Evolutionary conservation across 1,140 invertebrate species (phyloP), one percentile per base, ranked within the genome.

Genomic region (Heliconius nattereri): DNA sequence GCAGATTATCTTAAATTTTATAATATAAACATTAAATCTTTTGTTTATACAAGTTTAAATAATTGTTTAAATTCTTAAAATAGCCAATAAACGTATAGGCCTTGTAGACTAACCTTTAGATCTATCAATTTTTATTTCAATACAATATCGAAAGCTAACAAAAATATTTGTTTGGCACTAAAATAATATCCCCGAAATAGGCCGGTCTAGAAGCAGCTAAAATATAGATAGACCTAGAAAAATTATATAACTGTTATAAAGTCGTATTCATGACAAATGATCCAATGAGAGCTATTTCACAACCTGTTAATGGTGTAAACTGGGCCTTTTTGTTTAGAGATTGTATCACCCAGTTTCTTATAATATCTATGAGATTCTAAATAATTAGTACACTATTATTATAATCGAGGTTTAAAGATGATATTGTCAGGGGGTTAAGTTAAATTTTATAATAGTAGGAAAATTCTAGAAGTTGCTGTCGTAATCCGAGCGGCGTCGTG

Each of bases 401-500:
- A 85, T 78, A 84, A 52, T 89, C 86, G 88, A 92, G 86, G 85
- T 90, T 89, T 87, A 85, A 90, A 90, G 87, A 86, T 86, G 87
- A 92, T 93, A 94, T 94, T 94, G 91, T 94, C 91, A 93, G 91
- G 85, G 85, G 85, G 83, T 86, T 86, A 84, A 85, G 84, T 76
- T 80, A 83, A 82, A 78, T n/a, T n/a, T 78, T 78, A 49, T 78
- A 81, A 66, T 80, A 73, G 88, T 85, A 85, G 84, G 80, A 84
- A 83, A 75, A 70, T 83, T 89, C 87, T 93, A 95, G 90, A 95
- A 95, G 85, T 95, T 95, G 85, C 94, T 95, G 85, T 96, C 96
- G 88, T 96, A 96, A 87, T 96, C 96, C 54, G 96, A 96, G 87
- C 95, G 94, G 79, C 95, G 93, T 26, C 95, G 88, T n/a, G 94